phyloP scores from a whole-genome alignment of 2,113 vertebrate genomes.

The Muscicapa adusta region DNA sequence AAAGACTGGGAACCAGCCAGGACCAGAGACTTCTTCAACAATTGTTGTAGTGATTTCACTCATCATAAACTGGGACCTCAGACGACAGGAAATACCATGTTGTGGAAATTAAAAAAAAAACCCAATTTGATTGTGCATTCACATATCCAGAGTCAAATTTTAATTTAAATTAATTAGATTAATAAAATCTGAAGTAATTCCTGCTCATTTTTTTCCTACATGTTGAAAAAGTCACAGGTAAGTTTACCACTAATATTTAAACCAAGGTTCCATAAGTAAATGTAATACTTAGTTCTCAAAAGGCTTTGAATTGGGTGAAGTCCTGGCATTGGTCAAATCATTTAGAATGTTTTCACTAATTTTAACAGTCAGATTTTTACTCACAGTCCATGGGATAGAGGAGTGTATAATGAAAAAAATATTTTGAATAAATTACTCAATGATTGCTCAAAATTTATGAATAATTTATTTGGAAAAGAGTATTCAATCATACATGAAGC shows the following conservation, averaged over 20 bases:
- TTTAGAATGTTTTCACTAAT: not conserved
- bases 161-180: not conserved
- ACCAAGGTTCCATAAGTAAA: not conserved
- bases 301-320: not conserved
- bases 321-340: not conserved
- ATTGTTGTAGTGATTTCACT: not conserved
- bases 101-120: not conserved
- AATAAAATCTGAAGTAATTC: not conserved
- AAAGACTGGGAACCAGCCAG: not conserved
- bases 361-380: not conserved
- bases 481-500: slow-evolving; percentile 28
- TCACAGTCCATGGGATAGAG: not conserved
- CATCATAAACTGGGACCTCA: not conserved
- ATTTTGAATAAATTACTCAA: slow-evolving; percentile 47
- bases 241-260: not conserved
- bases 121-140: not conserved
- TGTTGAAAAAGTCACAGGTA: not conserved
- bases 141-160: not conserved
- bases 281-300: not conserved
- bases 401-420: slow-evolving; percentile 23
- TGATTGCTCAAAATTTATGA: slow-evolving; percentile 40
- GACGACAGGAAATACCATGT: not conserved
- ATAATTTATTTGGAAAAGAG: slow-evolving; percentile 37
- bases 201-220: not conserved
- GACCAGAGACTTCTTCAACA: not conserved